Percentiles rank a stretch among this genome's conserved stretches.
Conservation (phyloP, 2,113 vertebrate species). For the Callaeas wilsoni region DNA sequence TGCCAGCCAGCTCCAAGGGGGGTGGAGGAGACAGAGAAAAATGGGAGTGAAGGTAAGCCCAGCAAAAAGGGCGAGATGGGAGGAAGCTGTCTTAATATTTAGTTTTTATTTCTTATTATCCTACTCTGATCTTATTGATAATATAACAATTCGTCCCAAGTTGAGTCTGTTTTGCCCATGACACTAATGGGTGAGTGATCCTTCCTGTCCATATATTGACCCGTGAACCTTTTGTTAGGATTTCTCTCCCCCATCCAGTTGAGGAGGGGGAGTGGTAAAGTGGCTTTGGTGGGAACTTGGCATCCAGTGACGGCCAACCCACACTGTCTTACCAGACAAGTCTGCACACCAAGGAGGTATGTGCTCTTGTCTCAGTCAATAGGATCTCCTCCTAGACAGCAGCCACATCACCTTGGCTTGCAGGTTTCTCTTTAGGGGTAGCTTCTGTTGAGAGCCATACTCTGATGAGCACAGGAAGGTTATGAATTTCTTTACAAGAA, state of each 20-base stretch:
- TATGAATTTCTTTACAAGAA: not conserved
- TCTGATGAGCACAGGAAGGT: not conserved
- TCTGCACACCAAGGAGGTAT: accelerated
- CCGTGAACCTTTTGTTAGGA: not conserved
- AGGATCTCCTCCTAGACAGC: not conserved
- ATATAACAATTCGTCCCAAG: not conserved
- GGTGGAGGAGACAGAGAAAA: not conserved
- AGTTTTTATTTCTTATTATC: not conserved
- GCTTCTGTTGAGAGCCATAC: not conserved
- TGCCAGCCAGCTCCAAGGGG: not conserved
- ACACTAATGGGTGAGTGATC: not conserved
- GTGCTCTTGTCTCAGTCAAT: not conserved
- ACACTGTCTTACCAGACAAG: not conserved
- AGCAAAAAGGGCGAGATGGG: not conserved
- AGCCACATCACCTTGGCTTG: not conserved
- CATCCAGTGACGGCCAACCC: not conserved
- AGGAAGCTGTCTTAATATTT: not conserved
- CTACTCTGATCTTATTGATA: not conserved
- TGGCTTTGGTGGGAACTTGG: not conserved
- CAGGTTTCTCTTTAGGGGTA: not conserved
- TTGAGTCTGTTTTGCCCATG: not conserved
- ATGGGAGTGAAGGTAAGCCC: not conserved
- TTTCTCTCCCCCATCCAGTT: not conserved
- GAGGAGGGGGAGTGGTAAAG: not conserved
- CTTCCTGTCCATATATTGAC: not conserved